Percentiles rank a stretch among this genome's conserved stretches.
phyloP scores from a whole-genome alignment of 2,797 vertebrate species.

The Oreonectes daqikongensis region DNA sequence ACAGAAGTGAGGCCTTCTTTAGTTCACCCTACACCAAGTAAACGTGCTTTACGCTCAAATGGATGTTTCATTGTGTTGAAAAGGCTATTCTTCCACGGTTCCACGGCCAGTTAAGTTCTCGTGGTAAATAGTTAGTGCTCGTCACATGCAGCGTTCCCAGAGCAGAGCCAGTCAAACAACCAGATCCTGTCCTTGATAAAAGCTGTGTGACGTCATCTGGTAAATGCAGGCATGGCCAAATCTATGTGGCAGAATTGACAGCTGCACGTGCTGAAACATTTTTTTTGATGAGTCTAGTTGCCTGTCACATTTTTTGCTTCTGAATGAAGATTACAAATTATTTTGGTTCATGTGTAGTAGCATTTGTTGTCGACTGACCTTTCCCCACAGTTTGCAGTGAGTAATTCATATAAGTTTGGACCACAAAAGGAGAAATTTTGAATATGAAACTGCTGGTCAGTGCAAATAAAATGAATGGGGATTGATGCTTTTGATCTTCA shows the following conservation, averaged over 20 bases:
- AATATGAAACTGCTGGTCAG: background rate
- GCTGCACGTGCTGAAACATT: background rate
- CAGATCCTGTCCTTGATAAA: background rate
- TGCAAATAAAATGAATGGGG: too few relatives aligned
- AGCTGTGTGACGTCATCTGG: background rate
- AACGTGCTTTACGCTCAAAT: background rate
- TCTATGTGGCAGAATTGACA: background rate
- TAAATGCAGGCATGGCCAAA: background rate
- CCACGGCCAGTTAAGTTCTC: background rate
- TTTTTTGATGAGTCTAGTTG: background rate
- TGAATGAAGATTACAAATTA: too few relatives aligned
- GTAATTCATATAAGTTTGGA: background rate
- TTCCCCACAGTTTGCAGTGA: background rate
- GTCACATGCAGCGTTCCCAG: background rate
- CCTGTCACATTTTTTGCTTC: too few relatives aligned
- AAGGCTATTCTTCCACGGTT: background rate
- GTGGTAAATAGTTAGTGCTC: background rate
- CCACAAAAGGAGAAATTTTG: background rate
- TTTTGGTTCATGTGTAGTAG: too few relatives aligned
- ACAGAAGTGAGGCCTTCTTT: background rate
- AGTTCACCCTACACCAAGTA: background rate
- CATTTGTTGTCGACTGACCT: background rate
- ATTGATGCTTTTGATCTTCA: too few relatives aligned
- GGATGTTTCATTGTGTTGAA: background rate
- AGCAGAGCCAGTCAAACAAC: background rate